These are phyloP conservation scores for Phortica variegata DNA, from an alignment of 1,140 invertebrate species.

Conservation along the genomic window DNA sequence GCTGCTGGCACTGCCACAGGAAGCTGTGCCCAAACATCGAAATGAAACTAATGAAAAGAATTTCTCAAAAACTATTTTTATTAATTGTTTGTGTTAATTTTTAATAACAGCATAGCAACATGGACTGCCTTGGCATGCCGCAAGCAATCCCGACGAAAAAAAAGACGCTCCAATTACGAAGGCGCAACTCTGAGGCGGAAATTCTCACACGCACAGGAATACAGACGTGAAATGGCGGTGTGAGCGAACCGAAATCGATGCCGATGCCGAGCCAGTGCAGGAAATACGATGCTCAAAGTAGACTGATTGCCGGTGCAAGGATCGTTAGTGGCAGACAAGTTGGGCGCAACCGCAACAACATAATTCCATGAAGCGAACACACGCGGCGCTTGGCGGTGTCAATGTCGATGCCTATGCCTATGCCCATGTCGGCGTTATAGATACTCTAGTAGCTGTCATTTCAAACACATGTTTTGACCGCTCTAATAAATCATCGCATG, in stretches of 20 bases:
- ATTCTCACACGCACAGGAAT: constrained; percentile 31
- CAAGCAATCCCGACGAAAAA: constrained; percentile 16
- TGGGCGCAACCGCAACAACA: constrained; percentile 55
- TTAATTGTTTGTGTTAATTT: constrained; percentile 49
- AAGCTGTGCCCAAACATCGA: too few species aligned
- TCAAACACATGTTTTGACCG: constrained; percentile 57
- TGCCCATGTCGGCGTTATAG: constrained; percentile 40
- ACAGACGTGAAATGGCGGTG: constrained; percentile 45
- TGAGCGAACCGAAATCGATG: constrained; percentile 16
- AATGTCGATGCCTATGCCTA: constrained; percentile 3
- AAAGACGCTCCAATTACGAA: constrained; percentile 42
- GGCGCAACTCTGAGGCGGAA: constrained; percentile 17
- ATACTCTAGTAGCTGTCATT: constrained; percentile 56
- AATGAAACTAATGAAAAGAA: constrained; percentile 28
- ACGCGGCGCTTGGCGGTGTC: constrained; percentile 32
- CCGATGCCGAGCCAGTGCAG: background rate
- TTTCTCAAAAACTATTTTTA: constrained; percentile 34
- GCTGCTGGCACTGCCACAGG: constrained; percentile 31
- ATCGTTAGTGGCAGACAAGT: constrained; percentile 56
- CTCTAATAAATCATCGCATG: constrained; percentile 52
- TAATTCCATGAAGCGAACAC: constrained; percentile 45
- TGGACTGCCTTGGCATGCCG: constrained; percentile 16
- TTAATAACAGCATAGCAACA: constrained; percentile 15
- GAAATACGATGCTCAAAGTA: constrained; percentile 17
- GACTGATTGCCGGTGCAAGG: constrained; percentile 54